Percentiles rank a stretch among this genome's conserved stretches.
Evolutionary conservation across 1,140 invertebrate genomes (phyloP).

Genomic region (Drosophila kurseongensis): DNA sequence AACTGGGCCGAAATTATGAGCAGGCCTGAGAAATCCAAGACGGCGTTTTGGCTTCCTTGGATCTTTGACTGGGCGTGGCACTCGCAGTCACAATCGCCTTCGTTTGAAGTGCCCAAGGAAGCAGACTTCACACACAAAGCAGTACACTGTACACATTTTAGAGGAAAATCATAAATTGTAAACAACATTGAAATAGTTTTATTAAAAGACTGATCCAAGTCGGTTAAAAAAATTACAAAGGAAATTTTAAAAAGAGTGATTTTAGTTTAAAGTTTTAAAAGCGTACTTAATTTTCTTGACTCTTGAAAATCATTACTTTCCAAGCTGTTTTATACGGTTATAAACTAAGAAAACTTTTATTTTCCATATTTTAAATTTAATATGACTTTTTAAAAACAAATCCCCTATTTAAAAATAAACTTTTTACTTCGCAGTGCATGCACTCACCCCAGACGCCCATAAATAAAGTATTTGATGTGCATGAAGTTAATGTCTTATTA

Average conservation of each 20-base stretch:
- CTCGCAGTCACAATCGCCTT: constrained; percentile 40
- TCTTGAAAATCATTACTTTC: too few relatives aligned
- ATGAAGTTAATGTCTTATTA: constrained; percentile 84
- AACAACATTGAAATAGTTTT: too few relatives aligned
- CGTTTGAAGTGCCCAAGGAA: constrained; percentile 70
- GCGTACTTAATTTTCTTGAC: too few relatives aligned
- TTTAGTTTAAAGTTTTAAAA: too few relatives aligned
- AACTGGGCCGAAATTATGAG: constrained; percentile 66
- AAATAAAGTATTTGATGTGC: constrained; percentile 83
- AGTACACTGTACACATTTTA: neutral
- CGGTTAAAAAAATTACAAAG: too few relatives aligned
- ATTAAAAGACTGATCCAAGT: too few relatives aligned
- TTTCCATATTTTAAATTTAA: too few relatives aligned
- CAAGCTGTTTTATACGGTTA: too few relatives aligned
- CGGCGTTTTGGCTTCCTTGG: constrained; percentile 27
- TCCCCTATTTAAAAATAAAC: too few relatives aligned
- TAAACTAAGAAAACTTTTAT: too few relatives aligned
- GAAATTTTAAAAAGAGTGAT: too few relatives aligned
- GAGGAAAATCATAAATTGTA: neutral
- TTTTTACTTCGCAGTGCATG: constrained; percentile 9
- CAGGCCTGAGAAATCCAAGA: constrained; percentile 65
- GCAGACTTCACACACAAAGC: constrained; percentile 24
- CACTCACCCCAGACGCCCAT: constrained; percentile 72
- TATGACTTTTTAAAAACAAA: neutral
- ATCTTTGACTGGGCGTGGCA: constrained; percentile 56